phyloP scores from a whole-genome alignment of 92 coral and sea anemone genomes.

The Umimayanthus chanpuru region DNA sequence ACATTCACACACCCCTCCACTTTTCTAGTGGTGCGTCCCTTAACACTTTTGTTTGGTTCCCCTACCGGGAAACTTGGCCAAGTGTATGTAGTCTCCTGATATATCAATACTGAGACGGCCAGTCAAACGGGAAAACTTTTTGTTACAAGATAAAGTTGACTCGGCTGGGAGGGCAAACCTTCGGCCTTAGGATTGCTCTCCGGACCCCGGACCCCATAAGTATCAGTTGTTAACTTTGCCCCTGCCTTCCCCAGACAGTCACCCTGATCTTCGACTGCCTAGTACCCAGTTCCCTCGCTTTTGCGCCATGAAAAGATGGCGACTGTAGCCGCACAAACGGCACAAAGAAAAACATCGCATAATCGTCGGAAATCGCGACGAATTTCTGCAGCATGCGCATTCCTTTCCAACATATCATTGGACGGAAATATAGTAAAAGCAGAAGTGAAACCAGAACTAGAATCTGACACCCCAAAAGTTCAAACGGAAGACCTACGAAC shows the following conservation, averaged over 20 bases:
- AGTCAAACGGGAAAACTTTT: too few relatives aligned
- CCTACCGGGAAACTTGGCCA: too few relatives aligned
- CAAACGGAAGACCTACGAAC: constrained; percentile 29
- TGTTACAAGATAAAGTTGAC: too few relatives aligned
- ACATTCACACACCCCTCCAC: too few relatives aligned
- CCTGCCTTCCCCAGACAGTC: constrained; percentile 11
- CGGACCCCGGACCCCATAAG: too few relatives aligned
- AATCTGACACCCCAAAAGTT: constrained; percentile 15
- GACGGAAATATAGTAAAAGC: constrained; percentile 79
- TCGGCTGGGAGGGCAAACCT: too few relatives aligned
- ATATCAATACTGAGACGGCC: too few relatives aligned
- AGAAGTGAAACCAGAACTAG: constrained; percentile 30
- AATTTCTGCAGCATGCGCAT: constrained; percentile 84
- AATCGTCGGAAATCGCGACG: constrained; percentile 86
- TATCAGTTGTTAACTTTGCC: background rate
- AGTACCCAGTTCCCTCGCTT: constrained; percentile 24
- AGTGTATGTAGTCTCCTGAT: too few relatives aligned
- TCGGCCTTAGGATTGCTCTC: too few relatives aligned
- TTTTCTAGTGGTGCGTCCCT: too few relatives aligned
- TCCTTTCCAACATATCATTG: constrained; percentile 90
- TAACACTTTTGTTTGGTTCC: too few relatives aligned
- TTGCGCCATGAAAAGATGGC: constrained; percentile 65
- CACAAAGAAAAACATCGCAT: constrained; percentile 69
- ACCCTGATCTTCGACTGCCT: background rate
- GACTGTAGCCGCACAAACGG: constrained; percentile 80